phyloP scores from a whole-genome alignment of 2,797 vertebrate species.

The Dipus sagitta region DNA sequence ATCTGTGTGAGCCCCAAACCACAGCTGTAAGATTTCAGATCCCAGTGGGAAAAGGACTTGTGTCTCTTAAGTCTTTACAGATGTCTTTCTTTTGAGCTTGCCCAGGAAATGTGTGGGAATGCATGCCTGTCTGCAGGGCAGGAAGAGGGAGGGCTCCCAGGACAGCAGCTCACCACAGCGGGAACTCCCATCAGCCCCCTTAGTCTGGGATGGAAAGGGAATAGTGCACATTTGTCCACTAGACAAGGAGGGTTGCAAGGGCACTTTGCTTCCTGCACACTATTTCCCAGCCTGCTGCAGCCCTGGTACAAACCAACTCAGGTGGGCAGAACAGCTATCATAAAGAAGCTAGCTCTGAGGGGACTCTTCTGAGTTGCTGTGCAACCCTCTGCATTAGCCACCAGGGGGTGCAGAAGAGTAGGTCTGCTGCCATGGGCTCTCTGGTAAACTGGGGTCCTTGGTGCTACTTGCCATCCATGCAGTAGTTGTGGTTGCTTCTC shows the following conservation, averaged over 20 bases:
- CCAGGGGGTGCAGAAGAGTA: constrained; percentile 85
- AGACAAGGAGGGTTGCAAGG: background rate
- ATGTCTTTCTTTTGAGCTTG: background rate
- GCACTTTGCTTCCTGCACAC: background rate
- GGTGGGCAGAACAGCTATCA: background rate
- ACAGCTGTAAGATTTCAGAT: background rate
- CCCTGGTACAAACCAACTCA: background rate
- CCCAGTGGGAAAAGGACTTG: background rate
- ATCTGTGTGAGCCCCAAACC: background rate
- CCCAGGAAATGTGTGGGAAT: background rate
- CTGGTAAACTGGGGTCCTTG: background rate
- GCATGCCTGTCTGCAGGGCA: background rate
- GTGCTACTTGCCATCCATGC: background rate
- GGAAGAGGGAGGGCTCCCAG: background rate
- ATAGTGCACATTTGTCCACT: background rate
- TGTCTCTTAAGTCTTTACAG: constrained; percentile 12
- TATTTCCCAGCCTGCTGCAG: background rate
- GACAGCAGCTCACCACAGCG: background rate
- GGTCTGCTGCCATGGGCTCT: background rate
- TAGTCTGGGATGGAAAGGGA: background rate
- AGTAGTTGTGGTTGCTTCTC: background rate
- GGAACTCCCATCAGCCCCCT: background rate
- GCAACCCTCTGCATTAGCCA: constrained; percentile 65
- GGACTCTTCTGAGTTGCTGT: background rate
- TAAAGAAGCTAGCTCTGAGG: background rate